These are phyloP conservation scores for Oreotragus oreotragus DNA, from an alignment of 2,113 vertebrate genomes.

Conservation along the genomic window DNA sequence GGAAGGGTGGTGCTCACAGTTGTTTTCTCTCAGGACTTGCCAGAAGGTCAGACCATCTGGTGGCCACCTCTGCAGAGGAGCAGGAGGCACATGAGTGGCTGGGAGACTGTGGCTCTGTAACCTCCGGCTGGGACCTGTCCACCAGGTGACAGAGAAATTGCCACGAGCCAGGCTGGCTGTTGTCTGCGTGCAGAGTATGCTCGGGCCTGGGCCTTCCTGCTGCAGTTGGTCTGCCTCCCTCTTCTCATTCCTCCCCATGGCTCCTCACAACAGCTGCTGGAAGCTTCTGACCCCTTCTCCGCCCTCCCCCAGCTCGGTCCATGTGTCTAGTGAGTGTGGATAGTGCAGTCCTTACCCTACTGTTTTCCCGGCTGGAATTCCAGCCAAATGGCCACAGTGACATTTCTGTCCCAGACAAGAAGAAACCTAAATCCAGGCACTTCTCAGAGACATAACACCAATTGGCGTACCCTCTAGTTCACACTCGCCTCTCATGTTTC, in stretches of 20 bases:
- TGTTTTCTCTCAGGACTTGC: background rate
- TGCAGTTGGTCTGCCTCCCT: background rate
- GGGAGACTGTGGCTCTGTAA: background rate
- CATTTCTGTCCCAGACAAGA: background rate
- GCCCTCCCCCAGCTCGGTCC: background rate
- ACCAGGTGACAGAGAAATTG: background rate
- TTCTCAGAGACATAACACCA: background rate
- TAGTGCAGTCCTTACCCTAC: background rate
- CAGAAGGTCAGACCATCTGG: background rate
- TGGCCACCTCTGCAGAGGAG: background rate
- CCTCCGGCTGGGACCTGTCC: background rate
- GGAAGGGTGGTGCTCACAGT: background rate
- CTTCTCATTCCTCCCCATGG: background rate
- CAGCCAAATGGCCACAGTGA: constrained; percentile 14
- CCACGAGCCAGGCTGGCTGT: background rate
- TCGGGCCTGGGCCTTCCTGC: background rate
- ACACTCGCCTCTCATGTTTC: background rate
- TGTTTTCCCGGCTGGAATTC: constrained; percentile 27
- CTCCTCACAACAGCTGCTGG: constrained; percentile 59
- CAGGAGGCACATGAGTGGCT: rapidly evolving
- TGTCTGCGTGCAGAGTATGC: rapidly evolving
- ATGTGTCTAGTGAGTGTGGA: background rate
- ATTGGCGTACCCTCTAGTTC: background rate
- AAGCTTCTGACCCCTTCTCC: background rate
- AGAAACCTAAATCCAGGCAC: constrained; percentile 6